Conservation (phyloP, 2,797 vertebrate species). For the Pseudomugil tenellus region DNA sequence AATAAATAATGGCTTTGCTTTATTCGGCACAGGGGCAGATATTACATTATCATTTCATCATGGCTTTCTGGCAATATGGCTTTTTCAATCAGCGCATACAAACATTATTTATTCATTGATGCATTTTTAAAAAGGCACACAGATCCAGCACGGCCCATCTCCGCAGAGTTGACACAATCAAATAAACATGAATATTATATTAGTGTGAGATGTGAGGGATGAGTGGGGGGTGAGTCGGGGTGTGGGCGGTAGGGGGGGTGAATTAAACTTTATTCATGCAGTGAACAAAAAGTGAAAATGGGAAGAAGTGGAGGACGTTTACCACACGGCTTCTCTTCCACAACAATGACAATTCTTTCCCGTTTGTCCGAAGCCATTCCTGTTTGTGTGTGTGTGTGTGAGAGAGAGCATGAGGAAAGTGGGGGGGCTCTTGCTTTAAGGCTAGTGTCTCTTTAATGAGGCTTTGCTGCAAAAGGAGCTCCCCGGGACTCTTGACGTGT, state of each 20-base stretch:
- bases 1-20: constrained; percentile 52
- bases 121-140: constrained; percentile 80
- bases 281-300: constrained; percentile 47
- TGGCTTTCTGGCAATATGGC: constrained; percentile 82
- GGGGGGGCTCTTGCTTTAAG: constrained; percentile 74
- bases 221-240: too few species aligned
- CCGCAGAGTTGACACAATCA: constrained; percentile 75
- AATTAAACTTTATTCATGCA: constrained; percentile 61
- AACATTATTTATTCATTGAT: constrained; percentile 80
- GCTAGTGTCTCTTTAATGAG: constrained; percentile 84
- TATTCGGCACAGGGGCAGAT: constrained; percentile 75
- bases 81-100: constrained; percentile 79
- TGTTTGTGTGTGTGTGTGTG: constrained; percentile 29
- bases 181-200: constrained; percentile 74
- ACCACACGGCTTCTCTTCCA: constrained; percentile 18
- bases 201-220: constrained; percentile 30
- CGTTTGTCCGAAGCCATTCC: constrained; percentile 20
- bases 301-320: constrained; percentile 22
- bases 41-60: constrained; percentile 85
- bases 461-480: constrained; percentile 80
- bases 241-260: not conserved
- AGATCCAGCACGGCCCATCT: constrained; percentile 74
- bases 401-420: constrained; percentile 26
- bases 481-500: constrained; percentile 74
- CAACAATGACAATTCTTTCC: not conserved